Evolutionary conservation across 1,140 invertebrate genomes (phyloP).

Genomic region (Drosophila pectinifera): DNA sequence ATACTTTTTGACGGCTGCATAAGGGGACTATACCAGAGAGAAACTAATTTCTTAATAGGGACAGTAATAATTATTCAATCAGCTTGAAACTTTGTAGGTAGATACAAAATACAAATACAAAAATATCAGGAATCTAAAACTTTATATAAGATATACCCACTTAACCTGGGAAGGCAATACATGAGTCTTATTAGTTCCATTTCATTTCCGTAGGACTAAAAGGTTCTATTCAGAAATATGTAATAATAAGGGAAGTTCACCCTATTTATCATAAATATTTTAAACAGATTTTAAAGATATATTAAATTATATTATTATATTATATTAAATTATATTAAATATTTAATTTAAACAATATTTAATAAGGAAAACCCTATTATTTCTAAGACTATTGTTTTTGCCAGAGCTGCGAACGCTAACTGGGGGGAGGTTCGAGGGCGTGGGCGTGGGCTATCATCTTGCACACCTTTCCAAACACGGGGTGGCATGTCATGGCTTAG

Average conservation of each 20-base stretch:
- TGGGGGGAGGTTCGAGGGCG: slow-evolving; percentile 20
- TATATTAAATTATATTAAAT: no score
- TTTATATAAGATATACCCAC: neutral
- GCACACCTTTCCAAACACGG: slow-evolving; percentile 50
- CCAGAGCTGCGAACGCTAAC: slow-evolving; percentile 16
- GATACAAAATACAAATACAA: no score
- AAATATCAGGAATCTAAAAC: no score
- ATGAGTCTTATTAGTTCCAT: neutral
- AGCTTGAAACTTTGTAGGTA: neutral
- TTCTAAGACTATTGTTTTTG: neutral
- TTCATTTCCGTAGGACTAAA: neutral
- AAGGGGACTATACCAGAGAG: neutral
- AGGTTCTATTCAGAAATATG: no score
- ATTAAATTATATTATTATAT: no score
- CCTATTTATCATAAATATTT: no score
- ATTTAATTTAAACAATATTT: neutral
- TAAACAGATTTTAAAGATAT: no score
- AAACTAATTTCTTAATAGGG: neutral
- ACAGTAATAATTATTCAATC: neutral
- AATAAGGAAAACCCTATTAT: neutral
- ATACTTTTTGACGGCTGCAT: neutral
- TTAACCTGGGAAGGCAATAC: neutral
- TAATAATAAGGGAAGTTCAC: neutral
- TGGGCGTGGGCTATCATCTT: slow-evolving; percentile 47
- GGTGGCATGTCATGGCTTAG: slow-evolving; percentile 26